Evolutionary conservation across 2,797 vertebrate species (phyloP).

Genomic region (Phalanger gymnotis): DNA sequence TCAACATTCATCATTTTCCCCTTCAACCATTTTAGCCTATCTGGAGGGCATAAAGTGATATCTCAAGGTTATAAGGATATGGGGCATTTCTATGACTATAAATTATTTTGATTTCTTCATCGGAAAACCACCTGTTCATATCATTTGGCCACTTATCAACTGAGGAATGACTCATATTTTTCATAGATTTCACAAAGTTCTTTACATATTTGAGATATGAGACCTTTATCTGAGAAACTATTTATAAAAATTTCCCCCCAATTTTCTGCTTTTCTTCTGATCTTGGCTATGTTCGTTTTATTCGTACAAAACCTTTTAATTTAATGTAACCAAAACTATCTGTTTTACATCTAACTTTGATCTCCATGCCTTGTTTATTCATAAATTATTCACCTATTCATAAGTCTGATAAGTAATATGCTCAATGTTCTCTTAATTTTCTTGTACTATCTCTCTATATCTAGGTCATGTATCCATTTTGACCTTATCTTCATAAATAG

Average conservation of each 20-base stretch:
- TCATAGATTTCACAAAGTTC: too few relatives aligned
- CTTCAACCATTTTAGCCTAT: too few relatives aligned
- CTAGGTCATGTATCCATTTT: neutral
- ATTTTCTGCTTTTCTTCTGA: neutral
- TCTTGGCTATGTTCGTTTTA: neutral
- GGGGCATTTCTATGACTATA: too few relatives aligned
- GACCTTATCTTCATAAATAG: neutral
- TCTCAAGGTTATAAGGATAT: too few relatives aligned
- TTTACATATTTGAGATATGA: too few relatives aligned
- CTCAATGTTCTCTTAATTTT: neutral
- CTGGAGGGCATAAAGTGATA: too few relatives aligned
- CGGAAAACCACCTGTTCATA: too few relatives aligned
- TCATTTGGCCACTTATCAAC: too few relatives aligned
- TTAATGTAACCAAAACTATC: neutral
- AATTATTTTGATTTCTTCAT: too few relatives aligned
- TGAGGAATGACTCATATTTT: too few relatives aligned
- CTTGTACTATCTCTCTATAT: neutral
- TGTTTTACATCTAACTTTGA: neutral
- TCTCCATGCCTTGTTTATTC: neutral
- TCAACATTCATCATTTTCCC: too few relatives aligned
- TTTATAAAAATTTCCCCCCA: neutral
- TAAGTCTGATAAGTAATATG: neutral
- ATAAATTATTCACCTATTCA: neutral
- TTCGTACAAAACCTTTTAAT: neutral
- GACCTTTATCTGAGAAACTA: too few relatives aligned